Evolutionary conservation across 2,888 invertebrate species (phyloP), one percentile per base, ranked within the genome.

Genomic region (Minunthozetes semirufus): DNA sequence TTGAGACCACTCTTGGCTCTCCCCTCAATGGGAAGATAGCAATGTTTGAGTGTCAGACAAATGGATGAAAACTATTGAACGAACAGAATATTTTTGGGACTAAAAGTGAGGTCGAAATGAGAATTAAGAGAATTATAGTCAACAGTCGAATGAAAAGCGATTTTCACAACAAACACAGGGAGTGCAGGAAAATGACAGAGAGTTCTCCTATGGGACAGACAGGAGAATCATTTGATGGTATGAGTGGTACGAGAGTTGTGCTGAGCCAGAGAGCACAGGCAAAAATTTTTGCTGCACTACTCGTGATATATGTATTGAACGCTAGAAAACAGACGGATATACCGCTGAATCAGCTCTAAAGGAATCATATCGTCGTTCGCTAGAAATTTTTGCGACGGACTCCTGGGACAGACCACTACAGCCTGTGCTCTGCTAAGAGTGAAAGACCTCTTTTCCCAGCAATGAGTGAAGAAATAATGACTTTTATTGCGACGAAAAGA

Each of bases 361-460:
- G 38, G 63, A 63, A 63, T 63, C 63, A 63, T 63, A 63, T 63
- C 63, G 29, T 63, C 63, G 63, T 63, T n/a, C 27, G 19, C 2
- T 33, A 33, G 11, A 5, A 53, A 53, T n/a, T 53, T 53, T 22
- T 56, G 0, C 9, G 63, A 17, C 17, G 19, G 50, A 50, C 33
- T 63, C 63, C 15, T 63, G 63, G 63, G 63, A 63, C 33, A 63
- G 38, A 17, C 33, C n/a, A 15, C 29, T 25, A 15, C n/a, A 66
- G 29, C 11, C n/a, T 17, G 29, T 13, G 27, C 29, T 29, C 22
- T 29, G 5, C n/a, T 5, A 17, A 46, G 25, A 42, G 68, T 22
- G 46, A 42, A 33, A 68, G 42, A 42, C n/a, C 19, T 53, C 53
- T 8, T 33, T 33, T 33, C n/a, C n/a, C 8, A 33, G 33, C 9